Evolutionary conservation across 2,113 vertebrate species (phyloP).

Genomic region (Carassius auratus): DNA sequence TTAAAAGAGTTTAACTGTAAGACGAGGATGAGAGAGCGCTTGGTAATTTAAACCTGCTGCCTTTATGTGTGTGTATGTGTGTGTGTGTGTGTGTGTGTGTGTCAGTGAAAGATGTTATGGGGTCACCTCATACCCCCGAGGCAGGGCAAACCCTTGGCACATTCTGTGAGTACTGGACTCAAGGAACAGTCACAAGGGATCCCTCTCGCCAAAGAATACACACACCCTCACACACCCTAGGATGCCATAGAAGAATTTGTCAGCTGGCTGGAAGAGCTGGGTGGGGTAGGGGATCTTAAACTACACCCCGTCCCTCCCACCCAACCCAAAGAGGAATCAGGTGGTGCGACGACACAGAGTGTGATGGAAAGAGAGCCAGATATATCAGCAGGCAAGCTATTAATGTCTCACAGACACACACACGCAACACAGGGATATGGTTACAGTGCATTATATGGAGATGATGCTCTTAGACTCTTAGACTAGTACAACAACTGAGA

Average conservation of each 20-base stretch:
- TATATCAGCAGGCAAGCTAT: conserved; percentile 71
- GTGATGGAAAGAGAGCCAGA: conserved; percentile 74
- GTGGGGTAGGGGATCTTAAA: conserved; percentile 32
- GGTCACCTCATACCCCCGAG: conserved; percentile 31
- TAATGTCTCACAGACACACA: conserved; percentile 67
- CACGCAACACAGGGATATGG: conserved; percentile 43
- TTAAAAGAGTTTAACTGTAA: not conserved
- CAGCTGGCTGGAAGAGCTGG: conserved; percentile 40
- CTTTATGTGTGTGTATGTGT: conserved; percentile 14
- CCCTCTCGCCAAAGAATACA: conserved; percentile 23
- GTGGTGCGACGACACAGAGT: conserved; percentile 72
- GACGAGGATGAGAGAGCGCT: not conserved
- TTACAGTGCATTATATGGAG: conserved; percentile 49
- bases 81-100: conserved; percentile 19
- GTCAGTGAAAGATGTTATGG: conserved; percentile 8
- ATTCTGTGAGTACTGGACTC: conserved; percentile 37
- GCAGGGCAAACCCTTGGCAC: conserved; percentile 34
- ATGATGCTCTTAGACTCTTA: conserved; percentile 29
- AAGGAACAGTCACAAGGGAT: conserved; percentile 26
- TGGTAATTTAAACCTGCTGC: conserved; percentile 34
- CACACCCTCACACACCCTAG: conserved; percentile 4
- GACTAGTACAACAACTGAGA: conserved; percentile 28
- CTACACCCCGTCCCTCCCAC: conserved; percentile 12
- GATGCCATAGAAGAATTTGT: conserved; percentile 55
- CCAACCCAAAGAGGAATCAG: conserved; percentile 72